Evolutionary conservation across 2,888 invertebrate species (phyloP), one percentile per base, ranked within the genome.

Genomic region (Caenorhabditis sp.): DNA sequence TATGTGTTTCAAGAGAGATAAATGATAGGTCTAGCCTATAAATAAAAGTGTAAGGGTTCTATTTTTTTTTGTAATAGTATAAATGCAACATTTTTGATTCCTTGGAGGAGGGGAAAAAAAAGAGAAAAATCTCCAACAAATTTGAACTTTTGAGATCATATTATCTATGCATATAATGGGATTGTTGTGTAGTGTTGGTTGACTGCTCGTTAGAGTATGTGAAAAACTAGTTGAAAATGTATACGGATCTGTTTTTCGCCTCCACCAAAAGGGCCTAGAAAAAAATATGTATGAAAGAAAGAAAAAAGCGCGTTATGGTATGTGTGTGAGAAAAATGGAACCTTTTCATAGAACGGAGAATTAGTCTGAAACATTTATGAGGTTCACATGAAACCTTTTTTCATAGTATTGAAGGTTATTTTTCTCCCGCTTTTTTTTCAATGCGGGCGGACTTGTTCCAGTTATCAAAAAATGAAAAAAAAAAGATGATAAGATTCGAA

Each of bases 161-260:
- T 72, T 64, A 67, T 72, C 72, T 72, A 72, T 72, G 72, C 72
- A 72, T 72, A 72, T 72, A 72, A 72, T 72, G 67, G 72, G 72
- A 72, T 72, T 72, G 62, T 70, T 70, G 66, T 55, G 58, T 31
- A 31, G 31, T 31, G 31, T 31, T 31, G 43, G 14, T 49, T 49
- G 63, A 17, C 43, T 58, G 54, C 63, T 64, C 63, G 62, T 62
- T 67, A 68, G 68, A 54, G 66, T 66, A 66, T 70, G 53, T 24
- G 50, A 62, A 53, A 53, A 53, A 53, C 21, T 53, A 53, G 21
- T 24, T 14, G 17, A 55, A 55, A 55, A 51, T 51, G 43, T 43
- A 43, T 43, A 43, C 14, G 12, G 6, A 43, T 43, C 31, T 31
- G 31, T 43, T 43, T 43, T 43, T 43, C 43, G 60, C 54, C 49